Base-by-base conservation (phyloP, 2,888 invertebrate genomes). In the Trachelus troglodyta region DNA sequence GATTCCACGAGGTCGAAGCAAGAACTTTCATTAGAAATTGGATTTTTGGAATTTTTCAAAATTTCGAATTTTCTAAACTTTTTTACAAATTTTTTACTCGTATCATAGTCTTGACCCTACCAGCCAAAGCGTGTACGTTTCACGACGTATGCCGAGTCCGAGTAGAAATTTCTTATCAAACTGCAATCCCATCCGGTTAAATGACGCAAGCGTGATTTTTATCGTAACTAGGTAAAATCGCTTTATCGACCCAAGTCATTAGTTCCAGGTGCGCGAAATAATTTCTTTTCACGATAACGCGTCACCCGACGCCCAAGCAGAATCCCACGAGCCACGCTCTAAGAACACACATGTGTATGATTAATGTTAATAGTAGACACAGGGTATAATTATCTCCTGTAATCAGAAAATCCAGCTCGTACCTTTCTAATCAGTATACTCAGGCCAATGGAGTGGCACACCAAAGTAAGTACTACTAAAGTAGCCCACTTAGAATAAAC, bases 391-490 rank as follows among this genome's bases (percentile, higher is more conserved):
- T 85, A 85, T 4, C 80, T 80, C 68, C 40, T 81, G 80, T 82
- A 86, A 85, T 86, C 86, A 86, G 81, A 80, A 82, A 82, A 81
- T 81, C 85, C 84, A 82, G 83, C 81, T 78, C 77, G 79, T 80
- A 79, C 71, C 71, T 80, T 83, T 82, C 84, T 86, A 86, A 85
- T 86, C 81, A 85, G 23, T 56, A 56, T 23, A 56, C 56, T 23
- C 56, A 23, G 3, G 9, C 11, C 71, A 3, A 30, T 30, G 11
- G 11, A 56, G 56, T 23, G 23, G 56, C 56, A 23, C 56, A 56
- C 23, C 12, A 35, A 35, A 35, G 34, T 34, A 34, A 11, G 4
- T 35, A 23, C 23, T 23, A 9, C 40, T 23, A 0, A 71, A 23
- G 71, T 33, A 71, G 30, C 71, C 71, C 23, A 33, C 9, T 30